Percentiles rank a stretch among this genome's conserved stretches.
Evolutionary conservation across 2,888 invertebrate species (phyloP).

Genomic region (Dermolepida albohirtum): DNA sequence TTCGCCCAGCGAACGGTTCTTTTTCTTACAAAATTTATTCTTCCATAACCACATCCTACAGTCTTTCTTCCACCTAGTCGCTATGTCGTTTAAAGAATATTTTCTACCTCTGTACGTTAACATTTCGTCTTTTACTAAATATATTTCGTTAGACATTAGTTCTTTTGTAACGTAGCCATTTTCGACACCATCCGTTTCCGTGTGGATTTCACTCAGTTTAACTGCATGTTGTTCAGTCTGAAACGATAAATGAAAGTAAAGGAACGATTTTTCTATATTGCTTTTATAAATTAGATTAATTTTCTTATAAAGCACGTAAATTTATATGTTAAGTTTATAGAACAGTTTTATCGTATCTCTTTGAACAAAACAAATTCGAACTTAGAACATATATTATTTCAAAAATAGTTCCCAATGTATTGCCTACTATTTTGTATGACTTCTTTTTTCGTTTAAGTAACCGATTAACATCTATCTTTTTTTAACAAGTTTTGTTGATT

Average conservation of each 20-base stretch:
- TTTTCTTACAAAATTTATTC: constrained; percentile 54
- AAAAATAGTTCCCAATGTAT: too few species aligned
- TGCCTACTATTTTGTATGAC: too few species aligned
- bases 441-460: too few species aligned
- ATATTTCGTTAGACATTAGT: constrained; percentile 55
- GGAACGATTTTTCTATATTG: not conserved
- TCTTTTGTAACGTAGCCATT: constrained; percentile 54
- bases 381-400: too few species aligned
- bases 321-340: too few species aligned
- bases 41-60: constrained; percentile 77
- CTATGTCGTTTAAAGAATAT: constrained; percentile 71
- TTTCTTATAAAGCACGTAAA: too few species aligned
- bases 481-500: too few species aligned
- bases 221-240: constrained; percentile 41
- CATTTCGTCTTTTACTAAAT: constrained; percentile 68
- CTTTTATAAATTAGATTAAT: too few species aligned
- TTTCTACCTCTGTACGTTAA: constrained; percentile 69
- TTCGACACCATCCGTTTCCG: constrained; percentile 30
- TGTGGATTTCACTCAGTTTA: constrained; percentile 35
- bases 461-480: too few species aligned
- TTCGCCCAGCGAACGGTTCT: constrained; percentile 56
- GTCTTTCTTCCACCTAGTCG: constrained; percentile 77
- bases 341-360: too few species aligned
- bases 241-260: constrained; percentile 20
- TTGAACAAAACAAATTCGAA: too few species aligned